Evolutionary conservation across 2,888 invertebrate genomes (phyloP), one percentile per base, ranked within the genome.

Genomic region (Trimorus sp.): DNA sequence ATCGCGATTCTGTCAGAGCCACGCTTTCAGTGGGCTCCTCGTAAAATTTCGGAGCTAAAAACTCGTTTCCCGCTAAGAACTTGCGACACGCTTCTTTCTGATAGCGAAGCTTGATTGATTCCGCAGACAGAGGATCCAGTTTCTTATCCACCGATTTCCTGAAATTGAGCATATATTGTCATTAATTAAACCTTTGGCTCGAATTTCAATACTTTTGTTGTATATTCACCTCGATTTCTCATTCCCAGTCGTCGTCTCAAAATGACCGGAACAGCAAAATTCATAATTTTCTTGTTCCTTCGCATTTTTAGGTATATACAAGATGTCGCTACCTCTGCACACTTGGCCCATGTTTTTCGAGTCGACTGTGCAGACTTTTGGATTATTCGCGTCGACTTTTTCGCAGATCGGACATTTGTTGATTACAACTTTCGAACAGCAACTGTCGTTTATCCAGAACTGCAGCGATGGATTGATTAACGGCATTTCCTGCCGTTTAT

Each of bases 121-220:
- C 92, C 0, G 95, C 91, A 0, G 95, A 94, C 51, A 92, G 88
- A 0, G 92, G 92, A 88, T 95, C 95, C 62, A 92, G 92, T 83
- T 93, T 92, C 7, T 88, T 85, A 0, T 92, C 92, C 11, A 92
- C 86, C 92, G 16, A 60, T 56, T 58, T 26, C 56, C 79, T 79
- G 42, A 56, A 79, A 73, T 60, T 60, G 9, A 26, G n/a, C n/a
- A n/a, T n/a, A n/a, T n/a, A n/a, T n/a, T n/a, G n/a, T n/a, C n/a
- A n/a, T n/a, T n/a, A n/a, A n/a, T n/a, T n/a, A n/a, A n/a, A n/a
- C n/a, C n/a, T n/a, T n/a, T n/a, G n/a, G n/a, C n/a, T n/a, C 26
- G 26, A 26, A 26, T 26, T 26, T 26, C 26, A 4, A 26, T 26
- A 26, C 26, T 4, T 26, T 26, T 26, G 26, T 26, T 4, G 4